A percentile compares a stretch with the other conserved stretches of the same genome.
Conservation (phyloP, 2,113 vertebrate genomes). For the Pelecanus crispus region DNA sequence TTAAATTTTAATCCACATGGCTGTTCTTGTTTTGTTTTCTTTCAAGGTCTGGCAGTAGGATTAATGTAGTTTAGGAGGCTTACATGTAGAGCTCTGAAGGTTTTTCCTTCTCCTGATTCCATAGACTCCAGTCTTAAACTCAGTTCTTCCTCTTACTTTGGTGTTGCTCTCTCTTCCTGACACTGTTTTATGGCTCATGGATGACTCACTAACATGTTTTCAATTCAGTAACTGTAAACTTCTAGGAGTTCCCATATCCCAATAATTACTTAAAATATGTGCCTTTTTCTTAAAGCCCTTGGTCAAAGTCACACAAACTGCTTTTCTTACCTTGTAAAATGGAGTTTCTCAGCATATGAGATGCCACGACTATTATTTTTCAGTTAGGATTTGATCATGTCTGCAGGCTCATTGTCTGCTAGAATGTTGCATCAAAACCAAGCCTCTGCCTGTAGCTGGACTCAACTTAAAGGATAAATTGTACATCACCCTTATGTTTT, state of each 20-base stretch:
- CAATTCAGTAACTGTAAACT: neutral
- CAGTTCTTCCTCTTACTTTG: neutral
- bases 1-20: neutral
- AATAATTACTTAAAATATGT: rapidly evolving
- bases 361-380: neutral
- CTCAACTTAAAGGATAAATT: neutral
- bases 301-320: neutral
- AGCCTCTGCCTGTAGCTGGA: neutral
- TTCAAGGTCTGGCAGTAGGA: neutral
- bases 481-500: neutral
- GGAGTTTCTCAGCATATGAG: neutral
- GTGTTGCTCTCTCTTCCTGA: neutral
- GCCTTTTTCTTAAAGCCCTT: neutral
- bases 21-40: neutral
- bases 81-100: neutral
- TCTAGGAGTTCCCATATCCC: neutral
- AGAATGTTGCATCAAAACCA: neutral
- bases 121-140: neutral
- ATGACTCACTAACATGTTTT: neutral
- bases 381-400: neutral
- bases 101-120: neutral
- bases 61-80: neutral
- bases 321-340: neutral
- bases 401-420: neutral
- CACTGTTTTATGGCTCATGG: neutral